Conservation (phyloP, 2,797 vertebrate genomes). For the Halcyon badia region DNA sequence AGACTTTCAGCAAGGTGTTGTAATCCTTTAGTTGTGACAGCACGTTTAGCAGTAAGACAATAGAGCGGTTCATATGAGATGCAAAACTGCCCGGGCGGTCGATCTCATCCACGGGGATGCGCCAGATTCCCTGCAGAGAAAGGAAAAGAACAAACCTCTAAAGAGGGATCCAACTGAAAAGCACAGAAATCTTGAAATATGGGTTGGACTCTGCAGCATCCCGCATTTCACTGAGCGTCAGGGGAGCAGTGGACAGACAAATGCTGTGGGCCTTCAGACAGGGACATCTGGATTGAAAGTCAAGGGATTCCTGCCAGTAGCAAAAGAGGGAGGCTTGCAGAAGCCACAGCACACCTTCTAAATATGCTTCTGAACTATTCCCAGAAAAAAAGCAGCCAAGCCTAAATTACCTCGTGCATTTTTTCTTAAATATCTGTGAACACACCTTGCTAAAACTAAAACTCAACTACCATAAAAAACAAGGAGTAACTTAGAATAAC, state of each 20-base stretch:
- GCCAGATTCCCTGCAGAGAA: constrained; percentile 94
- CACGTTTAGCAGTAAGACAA: constrained; percentile 94
- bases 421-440: not conserved
- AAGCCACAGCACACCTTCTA: not conserved
- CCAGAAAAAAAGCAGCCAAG: not conserved
- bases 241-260: not conserved
- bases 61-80: constrained; percentile 99
- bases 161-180: not conserved
- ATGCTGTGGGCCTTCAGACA: not conserved
- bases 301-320: not conserved
- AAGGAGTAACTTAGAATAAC: not conserved
- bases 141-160: not conserved
- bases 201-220: accelerated
- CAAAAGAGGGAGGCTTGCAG: not conserved
- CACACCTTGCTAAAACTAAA: not conserved
- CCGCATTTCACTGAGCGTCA: not conserved
- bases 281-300: not conserved
- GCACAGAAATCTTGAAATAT: not conserved
- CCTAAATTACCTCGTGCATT: not conserved
- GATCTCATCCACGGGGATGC: constrained; percentile 99
- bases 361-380: not conserved
- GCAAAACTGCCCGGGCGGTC: constrained; percentile 98
- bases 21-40: constrained; percentile 94
- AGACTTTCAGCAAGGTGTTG: constrained; percentile 94
- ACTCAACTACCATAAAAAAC: not conserved